A percentile compares a stretch with the other conserved stretches of the same genome.
phyloP scores from a whole-genome alignment of 2,797 vertebrate genomes.

The Pristis pectinata region DNA sequence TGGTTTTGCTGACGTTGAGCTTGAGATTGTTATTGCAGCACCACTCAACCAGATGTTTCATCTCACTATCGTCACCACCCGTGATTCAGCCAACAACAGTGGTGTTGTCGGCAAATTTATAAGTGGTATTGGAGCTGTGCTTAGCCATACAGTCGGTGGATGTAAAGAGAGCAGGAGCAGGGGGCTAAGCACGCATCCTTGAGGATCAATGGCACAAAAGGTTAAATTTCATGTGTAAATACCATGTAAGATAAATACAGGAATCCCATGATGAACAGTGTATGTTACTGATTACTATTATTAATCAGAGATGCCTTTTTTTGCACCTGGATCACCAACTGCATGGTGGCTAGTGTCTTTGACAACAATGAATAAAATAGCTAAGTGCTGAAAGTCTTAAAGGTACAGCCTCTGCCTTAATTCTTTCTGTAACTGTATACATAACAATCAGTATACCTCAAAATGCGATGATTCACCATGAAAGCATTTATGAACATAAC shows the following conservation, averaged over 20 bases:
- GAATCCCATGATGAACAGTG: not conserved
- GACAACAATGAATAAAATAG: not conserved
- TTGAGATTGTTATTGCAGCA: too few relatives aligned
- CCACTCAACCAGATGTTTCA: too few relatives aligned
- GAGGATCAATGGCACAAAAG: too few relatives aligned
- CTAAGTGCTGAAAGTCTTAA: not conserved
- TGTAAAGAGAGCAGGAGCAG: too few relatives aligned
- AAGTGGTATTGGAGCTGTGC: too few relatives aligned
- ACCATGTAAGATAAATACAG: not conserved
- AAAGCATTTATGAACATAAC: not conserved
- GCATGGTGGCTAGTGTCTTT: not conserved
- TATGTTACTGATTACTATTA: not conserved
- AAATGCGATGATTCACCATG: not conserved
- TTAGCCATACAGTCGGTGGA: too few relatives aligned
- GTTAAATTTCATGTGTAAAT: not conserved
- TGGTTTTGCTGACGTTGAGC: too few relatives aligned
- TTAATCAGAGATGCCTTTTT: not conserved
- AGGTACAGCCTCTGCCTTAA: not conserved
- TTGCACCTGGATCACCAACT: not conserved
- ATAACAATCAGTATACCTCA: not conserved
- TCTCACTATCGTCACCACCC: too few relatives aligned
- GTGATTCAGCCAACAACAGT: too few relatives aligned
- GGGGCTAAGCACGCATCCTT: too few relatives aligned
- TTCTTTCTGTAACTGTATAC: not conserved
- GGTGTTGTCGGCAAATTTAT: too few relatives aligned